A percentile compares a stretch with the other conserved stretches of the same genome.
Conservation (phyloP, 2,888 invertebrate genomes). For the Tinea pellionella region DNA sequence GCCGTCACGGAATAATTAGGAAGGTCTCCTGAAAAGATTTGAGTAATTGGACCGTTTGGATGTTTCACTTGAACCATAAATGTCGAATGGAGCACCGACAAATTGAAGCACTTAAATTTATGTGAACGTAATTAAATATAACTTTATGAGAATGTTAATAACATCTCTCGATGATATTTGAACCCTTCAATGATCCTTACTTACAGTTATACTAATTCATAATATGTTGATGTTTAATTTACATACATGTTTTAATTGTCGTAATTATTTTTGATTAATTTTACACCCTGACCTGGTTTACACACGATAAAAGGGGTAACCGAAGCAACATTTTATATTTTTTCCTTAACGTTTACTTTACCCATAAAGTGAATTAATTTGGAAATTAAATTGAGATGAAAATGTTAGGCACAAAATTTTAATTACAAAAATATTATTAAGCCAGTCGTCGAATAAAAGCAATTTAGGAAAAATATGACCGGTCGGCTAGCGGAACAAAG, state of each 20-base stretch:
- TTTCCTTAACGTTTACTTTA: neutral
- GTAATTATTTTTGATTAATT: neutral
- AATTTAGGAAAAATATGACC: conserved; percentile 38
- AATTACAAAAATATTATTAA: conserved; percentile 65
- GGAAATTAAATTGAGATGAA: neutral
- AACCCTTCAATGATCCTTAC: conserved; percentile 6
- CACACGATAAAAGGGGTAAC: neutral
- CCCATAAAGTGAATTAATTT: neutral
- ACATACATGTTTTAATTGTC: neutral
- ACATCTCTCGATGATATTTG: conserved; percentile 1
- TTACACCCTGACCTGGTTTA: neutral
- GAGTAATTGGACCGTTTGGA: neutral
- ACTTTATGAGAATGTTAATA: conserved; percentile 12
- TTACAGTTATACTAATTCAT: no score
- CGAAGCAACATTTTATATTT: neutral
- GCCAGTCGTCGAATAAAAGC: conserved; percentile 54
- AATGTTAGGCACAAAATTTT: conserved; percentile 38
- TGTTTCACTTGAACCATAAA: conserved; percentile 8
- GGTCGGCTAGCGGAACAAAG: conserved; percentile 37
- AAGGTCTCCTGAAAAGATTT: conserved; percentile 9
- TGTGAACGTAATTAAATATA: conserved; percentile 9
- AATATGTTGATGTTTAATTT: neutral
- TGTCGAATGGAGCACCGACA: neutral
- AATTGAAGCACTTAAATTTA: conserved; percentile 11
- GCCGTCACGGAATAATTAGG: conserved; percentile 8